Evolutionary conservation across 2,113 vertebrate genomes (phyloP).

Genomic region (chimpanzee (Pan troglodytes)): DNA sequence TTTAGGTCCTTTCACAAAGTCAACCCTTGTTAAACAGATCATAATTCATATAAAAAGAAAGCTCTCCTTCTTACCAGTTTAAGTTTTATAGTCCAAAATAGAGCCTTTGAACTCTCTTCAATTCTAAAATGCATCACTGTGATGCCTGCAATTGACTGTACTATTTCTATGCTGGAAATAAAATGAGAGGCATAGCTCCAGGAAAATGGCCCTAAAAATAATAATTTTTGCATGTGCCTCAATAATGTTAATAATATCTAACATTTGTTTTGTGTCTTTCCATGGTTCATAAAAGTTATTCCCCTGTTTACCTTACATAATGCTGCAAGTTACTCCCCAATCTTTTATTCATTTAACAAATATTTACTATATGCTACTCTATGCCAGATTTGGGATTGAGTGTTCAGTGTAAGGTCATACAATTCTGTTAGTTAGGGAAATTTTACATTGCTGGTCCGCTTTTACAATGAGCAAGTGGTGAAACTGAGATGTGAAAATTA

Average conservation of each 20-base stretch:
- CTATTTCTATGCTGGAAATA: not conserved
- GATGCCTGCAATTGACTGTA: not conserved
- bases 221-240: not conserved
- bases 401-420: not conserved
- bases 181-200: not conserved
- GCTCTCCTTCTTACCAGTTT: not conserved
- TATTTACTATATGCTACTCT: not conserved
- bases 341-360: not conserved
- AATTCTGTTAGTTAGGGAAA: not conserved
- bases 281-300: not conserved
- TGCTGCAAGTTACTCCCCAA: not conserved
- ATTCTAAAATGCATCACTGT: slow-evolving; percentile 20
- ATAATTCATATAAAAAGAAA: not conserved
- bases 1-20: not conserved
- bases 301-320: not conserved
- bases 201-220: not conserved
- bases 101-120: slow-evolving; percentile 24
- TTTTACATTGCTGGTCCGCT: not conserved
- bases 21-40: not conserved
- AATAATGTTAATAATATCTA: not conserved
- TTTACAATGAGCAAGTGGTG: not conserved
- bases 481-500: not conserved
- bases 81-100: slow-evolving; percentile 20
- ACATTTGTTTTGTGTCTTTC: not conserved
- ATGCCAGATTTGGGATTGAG: not conserved